Percentiles rank a stretch among this genome's conserved stretches.
phyloP scores from a whole-genome alignment of 2,888 invertebrate genomes.

The Acleris laterana region DNA sequence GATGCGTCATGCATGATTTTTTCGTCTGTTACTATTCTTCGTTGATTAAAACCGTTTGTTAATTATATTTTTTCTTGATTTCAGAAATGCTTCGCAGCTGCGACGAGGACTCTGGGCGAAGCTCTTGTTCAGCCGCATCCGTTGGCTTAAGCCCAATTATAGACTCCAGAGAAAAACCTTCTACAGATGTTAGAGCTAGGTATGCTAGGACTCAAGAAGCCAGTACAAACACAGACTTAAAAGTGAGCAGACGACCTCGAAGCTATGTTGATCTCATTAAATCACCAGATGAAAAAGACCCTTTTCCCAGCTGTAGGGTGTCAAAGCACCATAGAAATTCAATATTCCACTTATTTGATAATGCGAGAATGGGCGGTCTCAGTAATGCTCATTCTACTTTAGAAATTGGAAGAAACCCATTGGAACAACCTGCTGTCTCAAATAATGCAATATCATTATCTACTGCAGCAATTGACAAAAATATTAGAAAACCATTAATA shows the following conservation, averaged over 20 bases:
- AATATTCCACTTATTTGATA: conserved; percentile 68
- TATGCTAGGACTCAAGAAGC: conserved; percentile 68
- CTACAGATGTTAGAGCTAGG: conserved; percentile 46
- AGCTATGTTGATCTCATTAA: conserved; percentile 65
- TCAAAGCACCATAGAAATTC: conserved; percentile 63
- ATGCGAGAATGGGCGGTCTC: conserved; percentile 68
- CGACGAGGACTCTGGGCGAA: conserved; percentile 79
- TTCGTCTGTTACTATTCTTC: background rate
- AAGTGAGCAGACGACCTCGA: conserved; percentile 73
- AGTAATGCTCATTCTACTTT: conserved; percentile 77
- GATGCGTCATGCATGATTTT: background rate
- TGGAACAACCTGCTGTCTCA: conserved; percentile 63
- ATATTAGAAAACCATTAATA: conserved; percentile 46
- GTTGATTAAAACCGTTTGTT: background rate
- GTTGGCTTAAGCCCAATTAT: conserved; percentile 66
- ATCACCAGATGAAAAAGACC: conserved; percentile 80
- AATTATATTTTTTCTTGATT: conserved; percentile 43
- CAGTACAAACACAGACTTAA: conserved; percentile 80
- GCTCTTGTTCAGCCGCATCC: conserved; percentile 78
- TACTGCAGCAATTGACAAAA: conserved; percentile 51
- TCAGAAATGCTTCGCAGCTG: conserved; percentile 70
- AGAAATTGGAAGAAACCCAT: conserved; percentile 75
- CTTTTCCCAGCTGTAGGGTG: conserved; percentile 73
- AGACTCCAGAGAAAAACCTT: conserved; percentile 53
- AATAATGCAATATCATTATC: conserved; percentile 67